Percentiles rank a stretch among this genome's conserved stretches.
phyloP scores from a whole-genome alignment of 2,797 vertebrate genomes.

The Chanos chanos region DNA sequence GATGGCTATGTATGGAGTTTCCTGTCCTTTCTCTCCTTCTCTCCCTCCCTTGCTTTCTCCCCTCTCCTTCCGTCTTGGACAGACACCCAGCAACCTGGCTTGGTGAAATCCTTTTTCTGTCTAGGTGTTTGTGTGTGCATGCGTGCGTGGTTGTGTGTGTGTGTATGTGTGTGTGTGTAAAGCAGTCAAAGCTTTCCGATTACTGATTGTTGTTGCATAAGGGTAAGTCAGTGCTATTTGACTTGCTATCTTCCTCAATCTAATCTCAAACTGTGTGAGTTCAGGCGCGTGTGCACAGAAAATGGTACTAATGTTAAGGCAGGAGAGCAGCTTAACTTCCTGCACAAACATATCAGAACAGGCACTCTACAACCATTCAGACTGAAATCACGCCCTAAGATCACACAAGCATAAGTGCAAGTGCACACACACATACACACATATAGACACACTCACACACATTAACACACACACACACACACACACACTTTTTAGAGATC shows the following conservation, averaged over 20 bases:
- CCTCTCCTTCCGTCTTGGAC: slow-evolving; percentile 57
- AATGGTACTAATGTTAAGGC: too few species aligned
- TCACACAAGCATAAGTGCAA: slow-evolving; percentile 5
- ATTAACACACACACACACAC: too few species aligned
- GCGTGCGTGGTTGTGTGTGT: slow-evolving; percentile 13
- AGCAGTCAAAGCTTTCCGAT: slow-evolving; percentile 52
- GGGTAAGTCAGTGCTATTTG: slow-evolving; percentile 33
- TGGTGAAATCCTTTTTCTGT: slow-evolving; percentile 43
- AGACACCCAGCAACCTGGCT: slow-evolving; percentile 60
- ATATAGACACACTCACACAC: slow-evolving; percentile 53
- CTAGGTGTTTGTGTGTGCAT: slow-evolving; percentile 14
- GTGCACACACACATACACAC: slow-evolving; percentile 13
- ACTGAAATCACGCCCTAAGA: not conserved
- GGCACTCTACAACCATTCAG: not conserved
- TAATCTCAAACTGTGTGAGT: too few species aligned
- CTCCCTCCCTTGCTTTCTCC: slow-evolving; percentile 35
- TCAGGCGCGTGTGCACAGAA: too few species aligned
- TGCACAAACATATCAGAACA: not conserved
- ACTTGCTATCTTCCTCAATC: slow-evolving; percentile 51
- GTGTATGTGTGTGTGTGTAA: slow-evolving; percentile 8
- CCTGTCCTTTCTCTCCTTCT: slow-evolving; percentile 61
- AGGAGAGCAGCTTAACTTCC: too few species aligned
- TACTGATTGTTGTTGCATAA: slow-evolving; percentile 59
- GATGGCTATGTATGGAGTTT: slow-evolving; percentile 86
- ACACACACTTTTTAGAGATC: slow-evolving; percentile 65